Conservation (phyloP, 2,113 vertebrate species). For the Phrynocephalus versicolor region DNA sequence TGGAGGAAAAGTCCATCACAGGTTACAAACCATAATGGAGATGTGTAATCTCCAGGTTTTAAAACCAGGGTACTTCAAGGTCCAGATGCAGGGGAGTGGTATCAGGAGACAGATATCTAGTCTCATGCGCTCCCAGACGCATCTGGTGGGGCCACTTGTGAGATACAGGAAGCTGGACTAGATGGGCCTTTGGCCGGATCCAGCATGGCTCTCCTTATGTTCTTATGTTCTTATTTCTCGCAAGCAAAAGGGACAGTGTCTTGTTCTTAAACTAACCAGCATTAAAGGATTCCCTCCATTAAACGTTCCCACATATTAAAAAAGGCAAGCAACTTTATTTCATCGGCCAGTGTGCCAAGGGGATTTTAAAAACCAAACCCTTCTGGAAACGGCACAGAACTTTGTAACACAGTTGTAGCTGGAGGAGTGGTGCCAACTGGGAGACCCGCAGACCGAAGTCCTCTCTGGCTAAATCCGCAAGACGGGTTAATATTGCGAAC, state of each 20-base stretch:
- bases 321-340: slow-evolving; percentile 58
- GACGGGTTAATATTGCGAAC: slow-evolving; percentile 66
- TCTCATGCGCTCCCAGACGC: too few species aligned
- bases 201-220: too few species aligned
- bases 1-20: too few species aligned
- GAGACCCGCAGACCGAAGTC: slow-evolving; percentile 47
- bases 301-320: slow-evolving; percentile 47
- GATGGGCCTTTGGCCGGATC: too few species aligned
- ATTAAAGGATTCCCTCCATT: slow-evolving; percentile 10
- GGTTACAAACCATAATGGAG: too few species aligned
- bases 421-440: slow-evolving; percentile 34
- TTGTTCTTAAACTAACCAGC: background rate
- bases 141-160: too few species aligned
- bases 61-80: too few species aligned
- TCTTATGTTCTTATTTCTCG: background rate
- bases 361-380: slow-evolving; percentile 42
- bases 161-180: too few species aligned
- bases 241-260: background rate
- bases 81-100: too few species aligned
- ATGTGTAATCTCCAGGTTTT: too few species aligned
- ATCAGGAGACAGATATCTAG: too few species aligned
- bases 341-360: slow-evolving; percentile 41
- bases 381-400: slow-evolving; percentile 1
- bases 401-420: slow-evolving; percentile 19
- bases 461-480: slow-evolving; percentile 28